Evolutionary conservation across 2,888 invertebrate genomes (phyloP).

Genomic region (Meloe dianella): DNA sequence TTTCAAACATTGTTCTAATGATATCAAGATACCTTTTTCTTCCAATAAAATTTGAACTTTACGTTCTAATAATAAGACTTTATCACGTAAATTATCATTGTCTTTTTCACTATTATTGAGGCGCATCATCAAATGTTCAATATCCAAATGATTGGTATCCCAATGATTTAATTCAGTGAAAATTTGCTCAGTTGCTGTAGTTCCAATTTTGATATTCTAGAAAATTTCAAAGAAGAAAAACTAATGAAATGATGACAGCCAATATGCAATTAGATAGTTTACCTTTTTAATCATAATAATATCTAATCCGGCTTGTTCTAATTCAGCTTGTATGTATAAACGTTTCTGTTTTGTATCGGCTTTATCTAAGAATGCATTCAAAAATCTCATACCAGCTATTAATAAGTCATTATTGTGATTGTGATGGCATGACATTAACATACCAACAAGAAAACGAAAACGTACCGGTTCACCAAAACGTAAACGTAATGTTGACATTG

Average conservation of each 20-base stretch:
- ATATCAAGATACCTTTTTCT: constrained; percentile 76
- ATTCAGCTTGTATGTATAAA: constrained; percentile 83
- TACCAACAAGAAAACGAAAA: constrained; percentile 88
- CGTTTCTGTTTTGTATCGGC: constrained; percentile 77
- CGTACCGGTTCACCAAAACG: constrained; percentile 92
- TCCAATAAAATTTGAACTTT: constrained; percentile 77
- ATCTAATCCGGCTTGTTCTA: constrained; percentile 83
- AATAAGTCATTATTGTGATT: constrained; percentile 67
- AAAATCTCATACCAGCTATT: constrained; percentile 80
- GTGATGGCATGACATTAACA: constrained; percentile 71
- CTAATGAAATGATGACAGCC: no score
- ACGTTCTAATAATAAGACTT: constrained; percentile 73
- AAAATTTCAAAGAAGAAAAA: no score
- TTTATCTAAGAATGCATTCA: constrained; percentile 82
- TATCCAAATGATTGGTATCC: constrained; percentile 79
- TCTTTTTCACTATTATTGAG: constrained; percentile 74
- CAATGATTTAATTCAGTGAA: constrained; percentile 76
- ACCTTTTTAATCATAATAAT: constrained; percentile 67
- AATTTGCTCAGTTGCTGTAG: constrained; percentile 69
- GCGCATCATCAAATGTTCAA: constrained; percentile 74
- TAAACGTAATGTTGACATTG: constrained; percentile 84
- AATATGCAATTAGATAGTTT: no score
- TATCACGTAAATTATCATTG: constrained; percentile 68
- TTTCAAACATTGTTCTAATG: constrained; percentile 75
- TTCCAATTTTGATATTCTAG: constrained; percentile 70